Evolutionary conservation across 2,113 vertebrate genomes (phyloP).

Genomic region (Regulus satrapa): DNA sequence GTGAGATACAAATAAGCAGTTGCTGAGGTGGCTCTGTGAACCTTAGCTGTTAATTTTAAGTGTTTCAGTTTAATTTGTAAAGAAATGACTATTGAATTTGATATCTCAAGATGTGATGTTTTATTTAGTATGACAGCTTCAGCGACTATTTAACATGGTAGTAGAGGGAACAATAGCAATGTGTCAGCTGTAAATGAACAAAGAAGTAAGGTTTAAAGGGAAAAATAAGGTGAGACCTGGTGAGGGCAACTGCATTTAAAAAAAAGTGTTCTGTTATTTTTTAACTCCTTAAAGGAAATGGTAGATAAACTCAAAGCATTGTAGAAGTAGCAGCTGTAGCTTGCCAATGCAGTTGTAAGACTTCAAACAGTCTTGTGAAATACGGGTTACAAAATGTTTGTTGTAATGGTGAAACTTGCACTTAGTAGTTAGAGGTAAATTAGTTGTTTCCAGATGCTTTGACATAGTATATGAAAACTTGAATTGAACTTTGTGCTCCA

Average conservation of each 20-base stretch:
- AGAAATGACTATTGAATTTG: not conserved
- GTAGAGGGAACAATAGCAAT: not conserved
- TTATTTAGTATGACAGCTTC: not conserved
- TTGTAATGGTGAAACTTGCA: not conserved
- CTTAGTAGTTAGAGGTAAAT: not conserved
- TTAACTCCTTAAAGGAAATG: not conserved
- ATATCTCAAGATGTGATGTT: not conserved
- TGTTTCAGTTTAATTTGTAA: not conserved
- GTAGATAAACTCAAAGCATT: not conserved
- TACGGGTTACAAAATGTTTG: not conserved
- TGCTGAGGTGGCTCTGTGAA: not conserved
- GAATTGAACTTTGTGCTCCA: not conserved
- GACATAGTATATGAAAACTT: not conserved
- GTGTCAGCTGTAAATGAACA: not conserved
- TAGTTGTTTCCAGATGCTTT: not conserved
- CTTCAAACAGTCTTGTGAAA: not conserved
- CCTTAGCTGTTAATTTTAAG: not conserved
- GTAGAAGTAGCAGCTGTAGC: not conserved
- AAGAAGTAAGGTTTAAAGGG: not conserved
- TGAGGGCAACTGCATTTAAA: not conserved
- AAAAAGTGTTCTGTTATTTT: not conserved
- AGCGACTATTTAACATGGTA: not conserved
- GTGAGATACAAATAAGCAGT: not conserved
- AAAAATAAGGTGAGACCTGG: not conserved
- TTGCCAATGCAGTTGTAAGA: not conserved